Percentiles rank a stretch among this genome's conserved stretches.
phyloP scores from a whole-genome alignment of 2,113 vertebrate species.

The Vanacampus margaritifer region DNA sequence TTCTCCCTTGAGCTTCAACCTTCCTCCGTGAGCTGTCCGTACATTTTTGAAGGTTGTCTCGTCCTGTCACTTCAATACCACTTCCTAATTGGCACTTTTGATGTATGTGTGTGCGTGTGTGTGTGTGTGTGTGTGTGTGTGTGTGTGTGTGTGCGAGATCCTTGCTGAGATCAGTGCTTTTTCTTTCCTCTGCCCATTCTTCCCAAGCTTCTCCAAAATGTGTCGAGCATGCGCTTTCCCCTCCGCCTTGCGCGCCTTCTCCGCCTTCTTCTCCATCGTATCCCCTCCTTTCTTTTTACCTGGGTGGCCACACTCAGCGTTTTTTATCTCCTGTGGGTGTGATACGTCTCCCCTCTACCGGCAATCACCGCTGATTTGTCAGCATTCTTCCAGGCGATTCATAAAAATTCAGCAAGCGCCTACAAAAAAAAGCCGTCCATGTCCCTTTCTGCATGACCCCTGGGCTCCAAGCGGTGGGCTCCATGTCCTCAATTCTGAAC shows the following conservation, averaged over 20 bases:
- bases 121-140: constrained; percentile 18
- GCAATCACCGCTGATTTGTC: constrained; percentile 80
- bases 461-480: constrained; percentile 21
- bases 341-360: constrained; percentile 73
- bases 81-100: constrained; percentile 73
- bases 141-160: constrained; percentile 31
- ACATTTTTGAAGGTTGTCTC: constrained; percentile 54
- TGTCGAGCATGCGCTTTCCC: constrained; percentile 71
- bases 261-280: constrained; percentile 41
- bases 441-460: constrained; percentile 32
- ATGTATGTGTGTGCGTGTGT: constrained; percentile 40
- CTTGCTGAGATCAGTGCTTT: constrained; percentile 73
- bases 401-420: constrained; percentile 75
- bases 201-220: constrained; percentile 71
- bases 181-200: constrained; percentile 46
- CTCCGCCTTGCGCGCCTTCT: constrained; percentile 24
- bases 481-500: constrained; percentile 12
- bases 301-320: constrained; percentile 73
- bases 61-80: constrained; percentile 64
- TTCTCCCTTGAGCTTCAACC: constrained; percentile 28
- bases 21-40: constrained; percentile 17
- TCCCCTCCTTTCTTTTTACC: constrained; percentile 45
- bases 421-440: constrained; percentile 63
- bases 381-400: constrained; percentile 74
- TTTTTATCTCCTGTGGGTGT: constrained; percentile 79